Percentiles rank a stretch among this genome's conserved stretches.
These are phyloP conservation scores for Malthinus flaveolus DNA, from an alignment of 2,888 invertebrate species.

Conservation along the genomic window DNA sequence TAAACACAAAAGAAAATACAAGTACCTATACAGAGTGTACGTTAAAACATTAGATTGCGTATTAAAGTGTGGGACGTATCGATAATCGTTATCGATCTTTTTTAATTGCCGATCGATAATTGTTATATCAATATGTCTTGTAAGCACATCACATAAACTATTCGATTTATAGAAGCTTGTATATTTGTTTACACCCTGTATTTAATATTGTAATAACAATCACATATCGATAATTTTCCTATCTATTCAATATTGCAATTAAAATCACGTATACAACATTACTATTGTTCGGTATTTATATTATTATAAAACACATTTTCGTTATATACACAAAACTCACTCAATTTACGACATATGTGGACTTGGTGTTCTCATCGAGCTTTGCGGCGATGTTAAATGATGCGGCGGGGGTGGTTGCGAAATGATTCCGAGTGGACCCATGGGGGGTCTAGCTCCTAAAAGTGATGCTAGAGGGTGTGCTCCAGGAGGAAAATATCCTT, in stretches of 20 bases:
- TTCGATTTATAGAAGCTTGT: background rate
- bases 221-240: constrained; percentile 23
- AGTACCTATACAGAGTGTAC: background rate
- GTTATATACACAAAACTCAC: constrained; percentile 17
- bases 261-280: constrained; percentile 29
- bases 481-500: constrained; percentile 66
- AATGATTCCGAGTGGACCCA: constrained; percentile 54
- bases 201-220: constrained; percentile 8
- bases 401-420: constrained; percentile 55
- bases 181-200: background rate
- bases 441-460: constrained; percentile 54
- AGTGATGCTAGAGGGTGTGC: constrained; percentile 61
- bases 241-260: constrained; percentile 27
- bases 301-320: constrained; percentile 12
- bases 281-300: constrained; percentile 14
- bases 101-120: background rate
- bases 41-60: background rate
- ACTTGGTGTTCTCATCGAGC: constrained; percentile 49
- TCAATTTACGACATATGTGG: constrained; percentile 50
- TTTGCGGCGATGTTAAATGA: constrained; percentile 54
- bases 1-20: background rate
- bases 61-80: no score
- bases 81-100: no score
- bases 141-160: constrained; percentile 1
- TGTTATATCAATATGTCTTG: background rate